Evolutionary conservation across 2,113 vertebrate genomes (phyloP).

Genomic region (Ursus arctos): DNA sequence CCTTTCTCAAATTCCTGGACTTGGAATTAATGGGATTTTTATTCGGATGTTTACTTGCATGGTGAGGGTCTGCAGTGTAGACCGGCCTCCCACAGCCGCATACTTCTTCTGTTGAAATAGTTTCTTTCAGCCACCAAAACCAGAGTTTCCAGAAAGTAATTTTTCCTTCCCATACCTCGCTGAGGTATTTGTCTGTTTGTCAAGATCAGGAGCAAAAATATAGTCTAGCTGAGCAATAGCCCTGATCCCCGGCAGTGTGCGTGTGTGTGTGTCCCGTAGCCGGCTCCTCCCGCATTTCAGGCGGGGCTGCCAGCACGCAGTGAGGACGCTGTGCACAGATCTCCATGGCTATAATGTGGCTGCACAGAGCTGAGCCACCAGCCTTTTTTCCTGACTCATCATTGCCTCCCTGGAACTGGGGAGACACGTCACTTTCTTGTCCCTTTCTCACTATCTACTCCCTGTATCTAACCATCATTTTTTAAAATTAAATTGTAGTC

Average conservation of each 20-base stretch:
- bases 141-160: neutral
- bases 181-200: neutral
- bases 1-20: neutral
- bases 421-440: neutral
- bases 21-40: neutral
- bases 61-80: fast-evolving
- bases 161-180: neutral
- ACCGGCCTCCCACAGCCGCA: fast-evolving
- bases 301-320: fast-evolving
- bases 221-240: neutral
- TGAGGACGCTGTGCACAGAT: neutral
- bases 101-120: neutral
- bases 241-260: neutral
- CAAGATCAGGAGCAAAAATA: neutral
- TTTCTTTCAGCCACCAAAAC: neutral
- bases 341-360: neutral
- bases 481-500: neutral
- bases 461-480: neutral
- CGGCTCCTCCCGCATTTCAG: fast-evolving
- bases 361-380: neutral
- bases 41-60: fast-evolving
- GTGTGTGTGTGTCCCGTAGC: neutral
- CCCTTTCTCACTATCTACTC: neutral
- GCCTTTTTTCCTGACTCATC: neutral
- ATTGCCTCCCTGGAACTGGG: neutral